Evolutionary conservation across 35 echinoderm and acorn worm genomes (phyloP), one percentile per base, ranked within the genome.

Genomic region (Ophiothrix spiculata): DNA sequence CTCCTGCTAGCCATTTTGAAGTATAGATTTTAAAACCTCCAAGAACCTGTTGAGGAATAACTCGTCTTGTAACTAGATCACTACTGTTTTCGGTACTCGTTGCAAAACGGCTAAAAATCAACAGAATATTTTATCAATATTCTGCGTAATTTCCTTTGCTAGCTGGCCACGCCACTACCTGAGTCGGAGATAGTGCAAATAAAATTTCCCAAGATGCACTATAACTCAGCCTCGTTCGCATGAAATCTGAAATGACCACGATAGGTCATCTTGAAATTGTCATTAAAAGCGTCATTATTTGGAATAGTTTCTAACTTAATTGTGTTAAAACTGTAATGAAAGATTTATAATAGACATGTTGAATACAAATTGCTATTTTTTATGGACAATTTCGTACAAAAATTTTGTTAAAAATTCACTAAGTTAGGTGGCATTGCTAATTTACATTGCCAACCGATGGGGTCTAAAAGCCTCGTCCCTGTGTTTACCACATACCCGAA

Each of bases 81-180:
- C 3, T 25, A 28, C 60, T 25, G 29, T 12, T n/a, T 12, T 15
- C 3, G 2, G 60, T 69, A 25, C 17, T 15, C 17, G 23, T 69
- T 69, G 60, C 60, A 69, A n/a, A 69, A 15, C 8, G 60, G 60
- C 29, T 2, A 69, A 69, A 54, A 69, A 12, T 25, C 60, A 12
- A 28, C 6, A 10, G 29, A 69, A 69, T 69, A n/a, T 69, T 69
- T 6, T 10, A 28, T 1, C 6, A 25, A 69, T 25, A 69, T 69
- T 28, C 21, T 4, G 29, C 3, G 60, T 69, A 69, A 69, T 69
- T 69, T 69, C 29, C 60, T 28, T 25, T 28, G 10, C 60, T 69
- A 69, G 60, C 60, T 69, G 60, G 60, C 60, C 60, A 69, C 60
- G 60, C 60, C 60, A 69, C 60, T 69, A 69, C 60, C 60, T 25